Evolutionary conservation across 2,888 invertebrate genomes (phyloP), one percentile per base, ranked within the genome.

Genomic region (Andrena minutula): DNA sequence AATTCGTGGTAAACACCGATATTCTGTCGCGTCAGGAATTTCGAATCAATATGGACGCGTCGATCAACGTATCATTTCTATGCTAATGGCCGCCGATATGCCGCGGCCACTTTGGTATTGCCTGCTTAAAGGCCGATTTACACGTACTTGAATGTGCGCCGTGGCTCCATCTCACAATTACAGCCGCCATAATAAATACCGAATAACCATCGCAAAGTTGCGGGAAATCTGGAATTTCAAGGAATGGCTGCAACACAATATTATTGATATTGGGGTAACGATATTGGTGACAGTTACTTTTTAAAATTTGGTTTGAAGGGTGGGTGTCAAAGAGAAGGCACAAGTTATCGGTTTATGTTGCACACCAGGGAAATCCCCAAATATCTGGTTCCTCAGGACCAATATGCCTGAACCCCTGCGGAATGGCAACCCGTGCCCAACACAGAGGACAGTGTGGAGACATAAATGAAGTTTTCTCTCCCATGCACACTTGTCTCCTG

Each of bases 21-120:
- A 72, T 79, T 79, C 79, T 51, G 80, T 79, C 72, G 72, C 66
- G 69, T 28, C 28, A 28, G 79, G 79, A 80, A 72, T 80, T 80
- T 68, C 72, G 72, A 68, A 68, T 79, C 79, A 79, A 80, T 80
- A 72, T 68, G 61, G 66, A 72, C 80, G 72, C 66, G 79, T 51
- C 28, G 72, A 80, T 79, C 72, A 72, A 80, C 72, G 72, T 80
- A 68, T 80, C 80, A 80, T 80, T 80, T 80, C 80, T 80, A 79
- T 80, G 80, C 79, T 79, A 80, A 80, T 80, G 61, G 26, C 26
- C 23, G 61, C 2, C 61, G 79, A 63, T 66, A 66, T 35, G 3
- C 60, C 12, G 58, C n/a, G 61, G 32, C 61, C 41, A 61, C 71
- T 66, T 51, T 63, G 49, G 63, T 49, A 53, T 61, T 53, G 79